Evolutionary conservation across 2,113 vertebrate genomes (phyloP).

Genomic region (Vimba vimba): DNA sequence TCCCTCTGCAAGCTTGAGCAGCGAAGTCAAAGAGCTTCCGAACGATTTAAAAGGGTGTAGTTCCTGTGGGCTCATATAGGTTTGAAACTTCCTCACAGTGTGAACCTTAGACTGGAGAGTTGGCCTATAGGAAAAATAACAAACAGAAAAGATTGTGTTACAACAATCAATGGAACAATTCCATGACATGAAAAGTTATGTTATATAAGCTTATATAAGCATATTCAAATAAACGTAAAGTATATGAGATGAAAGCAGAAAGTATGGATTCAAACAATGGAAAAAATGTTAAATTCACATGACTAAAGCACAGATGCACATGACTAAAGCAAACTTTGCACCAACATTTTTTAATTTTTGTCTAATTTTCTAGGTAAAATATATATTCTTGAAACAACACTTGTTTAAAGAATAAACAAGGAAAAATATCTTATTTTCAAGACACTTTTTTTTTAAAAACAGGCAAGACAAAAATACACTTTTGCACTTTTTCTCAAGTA

Average conservation of each 20-base stretch:
- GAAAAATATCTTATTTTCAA: too few species aligned
- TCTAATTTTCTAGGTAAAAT: neutral
- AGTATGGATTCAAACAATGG: neutral
- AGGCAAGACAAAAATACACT: too few species aligned
- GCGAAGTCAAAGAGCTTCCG: constrained; percentile 30
- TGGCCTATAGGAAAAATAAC: constrained; percentile 62
- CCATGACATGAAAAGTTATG: neutral
- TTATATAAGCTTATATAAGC: neutral
- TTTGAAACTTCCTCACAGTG: constrained; percentile 40
- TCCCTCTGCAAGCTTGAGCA: constrained; percentile 47
- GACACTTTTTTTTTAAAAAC: too few species aligned
- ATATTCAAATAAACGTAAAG: neutral
- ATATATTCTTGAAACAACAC: neutral
- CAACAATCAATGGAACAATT: neutral
- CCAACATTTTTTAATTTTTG: too few species aligned
- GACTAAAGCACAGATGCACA: too few species aligned
- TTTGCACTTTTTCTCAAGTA: too few species aligned
- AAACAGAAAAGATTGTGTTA: constrained; percentile 38
- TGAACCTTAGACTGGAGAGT: constrained; percentile 50
- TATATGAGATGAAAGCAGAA: neutral
- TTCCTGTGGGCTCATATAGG: constrained; percentile 18
- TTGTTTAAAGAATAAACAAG: too few species aligned
- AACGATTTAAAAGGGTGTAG: constrained; percentile 32
- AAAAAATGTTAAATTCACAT: neutral
- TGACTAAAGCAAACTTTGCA: neutral